These are phyloP conservation scores for Agrotis ipsilon DNA, from an alignment of 2,888 invertebrate genomes.

Conservation along the genomic window DNA sequence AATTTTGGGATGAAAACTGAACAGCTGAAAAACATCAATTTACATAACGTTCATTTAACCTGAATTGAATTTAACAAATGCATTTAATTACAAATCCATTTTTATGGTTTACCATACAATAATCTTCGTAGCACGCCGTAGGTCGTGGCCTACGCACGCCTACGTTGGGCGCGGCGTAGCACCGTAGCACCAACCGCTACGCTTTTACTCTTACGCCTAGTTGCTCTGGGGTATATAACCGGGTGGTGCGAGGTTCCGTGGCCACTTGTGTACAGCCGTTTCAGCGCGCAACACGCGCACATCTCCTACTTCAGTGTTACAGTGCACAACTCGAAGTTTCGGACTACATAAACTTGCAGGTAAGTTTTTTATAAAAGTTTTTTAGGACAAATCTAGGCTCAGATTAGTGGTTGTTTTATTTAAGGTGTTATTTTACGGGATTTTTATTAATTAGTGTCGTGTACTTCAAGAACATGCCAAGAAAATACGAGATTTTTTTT, in stretches of 20 bases:
- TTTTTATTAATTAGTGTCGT: neutral
- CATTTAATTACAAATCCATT: conserved; percentile 35
- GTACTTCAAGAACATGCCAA: neutral
- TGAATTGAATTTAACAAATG: conserved; percentile 13
- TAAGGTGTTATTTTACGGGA: neutral
- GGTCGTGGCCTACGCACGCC: conserved; percentile 86
- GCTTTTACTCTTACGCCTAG: conserved; percentile 61
- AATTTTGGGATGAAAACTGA: neutral
- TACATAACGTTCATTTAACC: neutral
- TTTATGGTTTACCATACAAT: conserved; percentile 23
- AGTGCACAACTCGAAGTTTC: conserved; percentile 71
- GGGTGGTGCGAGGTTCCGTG: conserved; percentile 67
- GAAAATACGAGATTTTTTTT: neutral
- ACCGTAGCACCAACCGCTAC: conserved; percentile 82
- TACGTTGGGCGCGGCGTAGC: conserved; percentile 84
- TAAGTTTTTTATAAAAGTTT: conserved; percentile 72
- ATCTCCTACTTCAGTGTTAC: conserved; percentile 68
- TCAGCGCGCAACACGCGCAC: conserved; percentile 80
- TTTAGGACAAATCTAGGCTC: neutral
- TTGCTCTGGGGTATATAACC: conserved; percentile 76
- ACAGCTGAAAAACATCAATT: conserved; percentile 1
- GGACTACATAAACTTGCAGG: conserved; percentile 76
- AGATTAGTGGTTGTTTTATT: neutral
- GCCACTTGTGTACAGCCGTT: conserved; percentile 81
- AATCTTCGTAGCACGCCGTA: conserved; percentile 70